Percentiles rank a stretch among this genome's conserved stretches.
Conservation (phyloP, 2,888 invertebrate species). For the Cetonia aurata region DNA sequence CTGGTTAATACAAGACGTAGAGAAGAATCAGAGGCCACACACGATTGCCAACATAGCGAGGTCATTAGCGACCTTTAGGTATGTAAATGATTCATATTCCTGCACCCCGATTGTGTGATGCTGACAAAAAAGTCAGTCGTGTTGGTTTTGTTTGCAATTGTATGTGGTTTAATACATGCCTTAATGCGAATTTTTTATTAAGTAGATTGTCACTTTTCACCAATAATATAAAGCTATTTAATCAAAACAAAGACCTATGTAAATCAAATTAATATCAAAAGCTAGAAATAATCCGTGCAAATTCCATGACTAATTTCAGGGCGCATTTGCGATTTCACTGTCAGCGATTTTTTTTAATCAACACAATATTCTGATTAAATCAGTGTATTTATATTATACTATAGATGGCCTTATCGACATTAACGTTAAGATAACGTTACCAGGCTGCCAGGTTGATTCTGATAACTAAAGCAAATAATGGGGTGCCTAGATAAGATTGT, state of each 20-base stretch:
- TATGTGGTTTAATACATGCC: too few species aligned
- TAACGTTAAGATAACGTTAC: slow-evolving; percentile 12
- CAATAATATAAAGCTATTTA: too few species aligned
- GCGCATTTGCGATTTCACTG: slow-evolving; percentile 18
- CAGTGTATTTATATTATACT: slow-evolving; percentile 39
- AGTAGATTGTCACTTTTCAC: too few species aligned
- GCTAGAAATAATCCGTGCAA: slow-evolving; percentile 2
- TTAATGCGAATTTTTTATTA: too few species aligned
- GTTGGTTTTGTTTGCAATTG: neutral
- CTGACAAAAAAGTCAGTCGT: neutral
- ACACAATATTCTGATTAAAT: slow-evolving; percentile 42
- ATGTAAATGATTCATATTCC: slow-evolving; percentile 33
- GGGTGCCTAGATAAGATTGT: slow-evolving; percentile 24
- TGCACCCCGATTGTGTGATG: neutral
- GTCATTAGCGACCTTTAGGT: slow-evolving; percentile 35
- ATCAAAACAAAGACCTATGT: neutral
- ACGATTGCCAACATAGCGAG: slow-evolving; percentile 38
- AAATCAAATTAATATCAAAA: slow-evolving; percentile 28
- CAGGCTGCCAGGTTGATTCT: slow-evolving; percentile 42
- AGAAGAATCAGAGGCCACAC: slow-evolving; percentile 42
- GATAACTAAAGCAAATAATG: slow-evolving; percentile 40
- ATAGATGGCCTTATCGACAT: slow-evolving; percentile 22
- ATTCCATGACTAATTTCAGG: slow-evolving; percentile 8
- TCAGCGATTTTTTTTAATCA: slow-evolving; percentile 35
- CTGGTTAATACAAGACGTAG: slow-evolving; percentile 37